Evolutionary conservation across 1,140 invertebrate genomes (phyloP), one percentile per base, ranked within the genome.

Genomic region (Bombus consobrinus): DNA sequence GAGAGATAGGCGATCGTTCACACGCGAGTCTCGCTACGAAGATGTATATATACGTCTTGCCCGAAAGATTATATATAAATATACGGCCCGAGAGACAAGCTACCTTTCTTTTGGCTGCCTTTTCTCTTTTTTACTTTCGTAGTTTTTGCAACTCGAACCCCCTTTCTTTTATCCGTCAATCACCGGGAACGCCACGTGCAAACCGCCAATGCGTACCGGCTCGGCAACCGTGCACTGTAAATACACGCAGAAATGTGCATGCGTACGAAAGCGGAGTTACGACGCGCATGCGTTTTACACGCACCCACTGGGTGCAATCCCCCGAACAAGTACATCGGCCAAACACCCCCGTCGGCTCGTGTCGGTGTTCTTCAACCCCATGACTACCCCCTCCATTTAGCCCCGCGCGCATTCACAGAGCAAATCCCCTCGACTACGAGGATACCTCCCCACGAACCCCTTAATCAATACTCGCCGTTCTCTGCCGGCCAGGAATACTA

Each of bases 391-490:
- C 85, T 57, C 68, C 77, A 80, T 88, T 86, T 89, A 86, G 66
- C 85, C 79, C 39, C 47, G 18, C 6, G 47, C 79, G 81, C 84
- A 87, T 88, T 90, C 81, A 83, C 62, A 72, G 85, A 89, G 87
- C 72, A 86, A 88, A 88, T 85, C 89, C 86, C 89, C 83, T 81
- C 82, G 87, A 76, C 62, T 66, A 37, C 72, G 47, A 71, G 57
- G 81, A 89, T 89, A 72, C 86, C 90, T 89, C 81, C 88, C 86
- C 66, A 41, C 79, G 53, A 79, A 81, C 88, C 87, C 87, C 85
- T 92, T 92, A 89, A 92, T 92, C 91, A 92, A 92, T 92, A 92
- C 90, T 91, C 89, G 82, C 53, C 88, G 85, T 83, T 85, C 91
- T 85, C 85, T 84, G 77, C 47, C 83, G 66, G 81, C 86, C 89